Evolutionary conservation across 2,113 vertebrate genomes (phyloP).

Genomic region (Brienomyrus longianalis): DNA sequence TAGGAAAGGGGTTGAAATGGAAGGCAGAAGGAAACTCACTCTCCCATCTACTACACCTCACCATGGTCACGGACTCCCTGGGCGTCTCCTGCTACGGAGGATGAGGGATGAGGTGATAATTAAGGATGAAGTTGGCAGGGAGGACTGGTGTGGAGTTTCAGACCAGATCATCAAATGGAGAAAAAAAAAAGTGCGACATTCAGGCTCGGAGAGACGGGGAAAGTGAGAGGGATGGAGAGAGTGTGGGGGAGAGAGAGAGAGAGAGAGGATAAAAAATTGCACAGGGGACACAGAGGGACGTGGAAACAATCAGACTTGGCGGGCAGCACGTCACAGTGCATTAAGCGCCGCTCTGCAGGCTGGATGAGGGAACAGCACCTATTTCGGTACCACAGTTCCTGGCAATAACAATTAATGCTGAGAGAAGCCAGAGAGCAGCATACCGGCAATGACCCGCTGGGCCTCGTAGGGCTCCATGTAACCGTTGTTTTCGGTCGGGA

Average conservation of each 20-base stretch:
- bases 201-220: not conserved
- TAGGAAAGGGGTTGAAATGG: not conserved
- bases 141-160: not conserved
- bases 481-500: conserved; percentile 57
- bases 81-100: not conserved
- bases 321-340: not conserved
- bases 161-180: not conserved
- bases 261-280: not conserved
- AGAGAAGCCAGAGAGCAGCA: conserved; percentile 6
- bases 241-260: not conserved
- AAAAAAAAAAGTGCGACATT: not conserved
- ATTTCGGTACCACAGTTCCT: not conserved
- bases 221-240: not conserved
- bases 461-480: conserved; percentile 98
- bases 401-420: not conserved
- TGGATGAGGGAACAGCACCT: not conserved
- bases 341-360: not conserved
- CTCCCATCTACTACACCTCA: not conserved
- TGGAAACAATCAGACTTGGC: not conserved
- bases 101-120: not conserved
- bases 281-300: not conserved
- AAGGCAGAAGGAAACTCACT: not conserved
- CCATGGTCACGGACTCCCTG: not conserved
- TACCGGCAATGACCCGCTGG: conserved; percentile 87
- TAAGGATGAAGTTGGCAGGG: not conserved